Evolutionary conservation across 53 echinoderm and acorn worm species (phyloP).

Genomic region (Astropecten irregularis): DNA sequence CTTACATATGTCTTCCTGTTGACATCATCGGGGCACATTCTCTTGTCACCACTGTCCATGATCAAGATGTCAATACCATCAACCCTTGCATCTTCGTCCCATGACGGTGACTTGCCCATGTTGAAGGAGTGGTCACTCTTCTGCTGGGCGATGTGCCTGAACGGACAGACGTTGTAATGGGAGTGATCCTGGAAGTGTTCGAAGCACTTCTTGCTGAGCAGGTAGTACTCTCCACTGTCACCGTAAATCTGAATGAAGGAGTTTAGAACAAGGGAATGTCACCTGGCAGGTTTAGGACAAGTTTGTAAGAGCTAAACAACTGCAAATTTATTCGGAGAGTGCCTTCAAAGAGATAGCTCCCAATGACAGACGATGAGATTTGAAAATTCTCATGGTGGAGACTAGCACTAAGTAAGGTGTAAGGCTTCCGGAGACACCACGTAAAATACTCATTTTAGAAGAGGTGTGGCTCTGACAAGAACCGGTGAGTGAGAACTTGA

Average conservation of each 20-base stretch:
- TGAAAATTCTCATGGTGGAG: too few species aligned
- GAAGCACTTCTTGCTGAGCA: conserved; percentile 75
- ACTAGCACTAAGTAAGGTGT: too few species aligned
- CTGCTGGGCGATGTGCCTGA: conserved; percentile 54
- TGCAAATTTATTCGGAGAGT: too few species aligned
- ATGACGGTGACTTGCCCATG: conserved; percentile 28
- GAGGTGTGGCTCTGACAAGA: too few species aligned
- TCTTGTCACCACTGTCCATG: conserved; percentile 78
- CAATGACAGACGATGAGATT: too few species aligned
- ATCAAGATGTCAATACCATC: conserved; percentile 61
- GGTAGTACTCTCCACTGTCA: conserved; percentile 80
- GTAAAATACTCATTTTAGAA: too few species aligned
- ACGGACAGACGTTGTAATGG: conserved; percentile 78
- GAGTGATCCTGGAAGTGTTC: conserved; percentile 57
- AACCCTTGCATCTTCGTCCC: conserved; percentile 32
- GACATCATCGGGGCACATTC: conserved; percentile 61
- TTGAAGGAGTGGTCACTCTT: conserved; percentile 64
- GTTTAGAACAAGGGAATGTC: too few species aligned
- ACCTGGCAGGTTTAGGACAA: too few species aligned
- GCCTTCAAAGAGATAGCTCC: too few species aligned
- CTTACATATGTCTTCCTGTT: conserved; percentile 74
- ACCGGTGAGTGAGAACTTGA: too few species aligned
- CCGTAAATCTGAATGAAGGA: conserved; percentile 82
- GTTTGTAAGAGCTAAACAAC: too few species aligned
- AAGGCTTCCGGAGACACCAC: too few species aligned